Base-by-base conservation (phyloP, 2,888 invertebrate genomes). In the Ormia ochracea region DNA sequence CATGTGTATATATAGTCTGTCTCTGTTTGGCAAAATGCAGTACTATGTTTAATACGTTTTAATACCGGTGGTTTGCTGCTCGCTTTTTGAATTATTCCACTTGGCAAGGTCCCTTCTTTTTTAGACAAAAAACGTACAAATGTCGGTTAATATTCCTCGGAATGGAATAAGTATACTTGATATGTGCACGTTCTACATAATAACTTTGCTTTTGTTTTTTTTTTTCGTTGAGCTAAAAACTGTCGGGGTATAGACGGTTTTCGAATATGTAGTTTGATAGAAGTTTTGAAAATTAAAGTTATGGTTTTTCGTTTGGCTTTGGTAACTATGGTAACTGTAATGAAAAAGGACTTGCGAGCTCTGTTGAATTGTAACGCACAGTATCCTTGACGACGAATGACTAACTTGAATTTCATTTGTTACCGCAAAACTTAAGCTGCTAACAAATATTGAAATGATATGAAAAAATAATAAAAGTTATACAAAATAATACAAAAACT, bases 311-410 rank as follows among this genome's bases (percentile, higher is more conserved):
- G 68, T 72, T 76, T 68, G 61, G 28, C 54, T 77, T 68, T 82
- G 72, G 82, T 82, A 76, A 81, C 79, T 80, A 80, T 70, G 83
- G 83, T 50, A 77, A 83, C 83, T 68, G 1, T 26, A 41, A n/a
- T n/a, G n/a, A 69, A n/a, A 59, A 58, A 74, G 69, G 74, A 75
- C 61, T 80, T 76, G 76, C 80, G 80, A 76, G 72, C 76, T 63
- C 72, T 76, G 48, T 66, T 69, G 56, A 73, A 74, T 58, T 72
- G 83, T 78, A 83, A 86, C 86, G 85, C 86, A 85, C 84, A 83
- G 90, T 89, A 89, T 90, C 90, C 89, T 89, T 89, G 89, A 85
- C 89, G 87, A 89, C 89, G 87, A 86, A 83, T 86, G 88, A 90
- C 90, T 89, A 89, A 89, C 89, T 87, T 86, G 88, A 88, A 88